Percentiles rank a stretch among this genome's conserved stretches.
Evolutionary conservation across 2,113 vertebrate genomes (phyloP).

Genomic region (Anas platyrhynchos): DNA sequence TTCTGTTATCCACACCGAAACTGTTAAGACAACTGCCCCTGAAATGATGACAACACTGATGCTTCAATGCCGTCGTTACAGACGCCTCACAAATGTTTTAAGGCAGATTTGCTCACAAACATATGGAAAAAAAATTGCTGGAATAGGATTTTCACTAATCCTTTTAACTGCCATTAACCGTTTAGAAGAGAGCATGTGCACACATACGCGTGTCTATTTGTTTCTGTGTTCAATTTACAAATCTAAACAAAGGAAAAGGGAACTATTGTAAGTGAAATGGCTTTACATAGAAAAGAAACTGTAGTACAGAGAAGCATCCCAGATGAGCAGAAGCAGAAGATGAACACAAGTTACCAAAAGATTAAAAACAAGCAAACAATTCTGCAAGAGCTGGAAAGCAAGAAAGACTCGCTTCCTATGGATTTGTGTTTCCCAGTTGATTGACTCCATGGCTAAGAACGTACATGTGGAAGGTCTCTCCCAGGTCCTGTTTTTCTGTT

Average conservation of each 20-base stretch:
- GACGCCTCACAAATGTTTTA: not conserved
- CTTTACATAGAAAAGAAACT: not conserved
- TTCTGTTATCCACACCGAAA: not conserved
- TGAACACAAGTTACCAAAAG: not conserved
- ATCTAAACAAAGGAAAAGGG: not conserved
- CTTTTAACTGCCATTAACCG: not conserved
- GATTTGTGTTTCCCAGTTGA: not conserved
- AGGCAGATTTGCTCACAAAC: not conserved
- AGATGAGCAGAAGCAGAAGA: not conserved
- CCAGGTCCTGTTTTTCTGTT: not conserved
- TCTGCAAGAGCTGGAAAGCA: not conserved
- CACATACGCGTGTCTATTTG: not conserved
- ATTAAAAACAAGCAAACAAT: not conserved
- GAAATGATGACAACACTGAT: not conserved
- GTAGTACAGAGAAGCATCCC: not conserved
- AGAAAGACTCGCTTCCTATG: not conserved
- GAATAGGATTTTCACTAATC: slow-evolving; percentile 15
- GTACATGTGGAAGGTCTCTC: not conserved
- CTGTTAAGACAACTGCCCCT: not conserved
- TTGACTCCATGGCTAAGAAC: not conserved
- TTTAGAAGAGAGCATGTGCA: not conserved
- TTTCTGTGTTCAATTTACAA: not conserved
- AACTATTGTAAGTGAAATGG: not conserved
- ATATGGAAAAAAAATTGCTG: not conserved
- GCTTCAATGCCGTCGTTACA: not conserved